phyloP scores from a whole-genome alignment of 2,113 vertebrate genomes.

The Taxidea taxus region DNA sequence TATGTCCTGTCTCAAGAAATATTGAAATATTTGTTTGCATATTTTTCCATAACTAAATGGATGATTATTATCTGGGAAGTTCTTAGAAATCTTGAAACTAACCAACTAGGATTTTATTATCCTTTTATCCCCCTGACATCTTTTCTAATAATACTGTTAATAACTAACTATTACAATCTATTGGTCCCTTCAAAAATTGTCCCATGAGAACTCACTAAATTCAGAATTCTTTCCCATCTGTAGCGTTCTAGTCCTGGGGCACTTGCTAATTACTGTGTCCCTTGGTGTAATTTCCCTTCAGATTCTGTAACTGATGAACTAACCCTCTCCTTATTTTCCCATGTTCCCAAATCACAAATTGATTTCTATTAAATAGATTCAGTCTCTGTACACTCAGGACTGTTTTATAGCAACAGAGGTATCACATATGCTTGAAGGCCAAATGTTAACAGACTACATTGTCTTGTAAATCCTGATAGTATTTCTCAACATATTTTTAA shows the following conservation, averaged over 20 bases:
- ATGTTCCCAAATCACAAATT: conserved; percentile 34
- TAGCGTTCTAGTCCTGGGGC: not conserved
- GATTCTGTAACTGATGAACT: not conserved
- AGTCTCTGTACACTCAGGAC: not conserved
- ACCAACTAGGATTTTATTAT: not conserved
- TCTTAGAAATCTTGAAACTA: not conserved
- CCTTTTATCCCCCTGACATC: not conserved
- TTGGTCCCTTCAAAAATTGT: not conserved
- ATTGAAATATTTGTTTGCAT: not conserved
- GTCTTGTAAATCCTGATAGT: not conserved
- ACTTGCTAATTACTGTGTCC: not conserved
- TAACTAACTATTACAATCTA: not conserved
- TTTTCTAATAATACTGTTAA: not conserved
- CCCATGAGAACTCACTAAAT: not conserved
- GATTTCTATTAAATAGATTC: conserved; percentile 50
- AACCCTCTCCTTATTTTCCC: not conserved
- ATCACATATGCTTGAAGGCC: not conserved
- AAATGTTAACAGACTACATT: not conserved
- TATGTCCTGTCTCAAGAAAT: not conserved
- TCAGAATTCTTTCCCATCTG: not conserved
- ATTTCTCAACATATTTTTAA: conserved; percentile 1
- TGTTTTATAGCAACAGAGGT: not conserved
- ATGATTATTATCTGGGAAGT: not conserved
- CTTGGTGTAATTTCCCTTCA: conserved; percentile 5
- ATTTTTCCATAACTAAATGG: not conserved